phyloP scores from a whole-genome alignment of 2,113 vertebrate species.

The Sinocyclocheilus maitianheensis region DNA sequence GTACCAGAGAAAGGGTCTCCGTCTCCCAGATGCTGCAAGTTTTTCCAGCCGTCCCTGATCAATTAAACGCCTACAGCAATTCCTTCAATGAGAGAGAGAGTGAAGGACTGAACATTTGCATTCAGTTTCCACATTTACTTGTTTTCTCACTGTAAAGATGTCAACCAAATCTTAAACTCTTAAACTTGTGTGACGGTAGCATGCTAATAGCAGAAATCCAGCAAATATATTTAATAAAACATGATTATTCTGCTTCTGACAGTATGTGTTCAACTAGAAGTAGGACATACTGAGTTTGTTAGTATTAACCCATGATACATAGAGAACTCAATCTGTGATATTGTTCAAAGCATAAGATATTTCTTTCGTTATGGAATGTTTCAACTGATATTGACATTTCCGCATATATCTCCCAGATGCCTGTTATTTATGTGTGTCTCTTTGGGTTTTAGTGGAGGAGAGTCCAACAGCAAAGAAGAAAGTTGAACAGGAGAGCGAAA shows the following conservation, averaged over 20 bases:
- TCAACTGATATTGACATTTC: not conserved
- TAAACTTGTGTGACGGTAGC: no score
- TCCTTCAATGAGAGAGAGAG: not conserved
- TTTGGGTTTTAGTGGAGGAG: constrained; percentile 46
- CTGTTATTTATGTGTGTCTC: constrained; percentile 16
- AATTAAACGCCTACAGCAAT: constrained; percentile 23
- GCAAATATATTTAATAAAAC: not conserved
- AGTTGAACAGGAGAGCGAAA: constrained; percentile 26
- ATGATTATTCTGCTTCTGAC: not conserved
- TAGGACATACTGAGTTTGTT: constrained; percentile 11
- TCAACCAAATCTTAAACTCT: not conserved
- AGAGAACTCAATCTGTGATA: not conserved
- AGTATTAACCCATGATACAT: not conserved
- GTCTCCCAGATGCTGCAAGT: constrained; percentile 18
- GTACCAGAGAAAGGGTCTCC: not conserved
- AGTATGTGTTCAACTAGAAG: not conserved
- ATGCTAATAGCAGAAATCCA: constrained; percentile 1
- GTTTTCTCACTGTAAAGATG: not conserved
- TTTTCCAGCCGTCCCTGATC: not conserved
- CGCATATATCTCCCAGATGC: not conserved
- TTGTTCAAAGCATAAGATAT: not conserved
- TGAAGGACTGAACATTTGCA: not conserved
- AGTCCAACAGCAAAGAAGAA: constrained; percentile 32
- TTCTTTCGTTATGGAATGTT: not conserved
- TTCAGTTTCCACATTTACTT: not conserved